Evolutionary conservation across 2,888 invertebrate genomes (phyloP).

Genomic region (Sepiola atlantica): DNA sequence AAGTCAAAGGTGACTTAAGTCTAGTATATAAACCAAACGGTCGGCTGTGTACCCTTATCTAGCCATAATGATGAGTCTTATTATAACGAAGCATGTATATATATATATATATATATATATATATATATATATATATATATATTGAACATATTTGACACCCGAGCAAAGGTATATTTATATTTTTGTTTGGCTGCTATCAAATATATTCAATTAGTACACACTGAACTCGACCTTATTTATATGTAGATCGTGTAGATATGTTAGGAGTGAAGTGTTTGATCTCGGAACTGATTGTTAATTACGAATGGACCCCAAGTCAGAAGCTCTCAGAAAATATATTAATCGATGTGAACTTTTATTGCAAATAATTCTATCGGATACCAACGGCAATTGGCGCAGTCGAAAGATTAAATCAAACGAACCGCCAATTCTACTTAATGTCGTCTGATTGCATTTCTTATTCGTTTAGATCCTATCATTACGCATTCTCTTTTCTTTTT

Average conservation of each 20-base stretch:
- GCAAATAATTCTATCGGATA: background rate
- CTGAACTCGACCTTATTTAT: no score
- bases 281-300: background rate
- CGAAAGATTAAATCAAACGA: background rate
- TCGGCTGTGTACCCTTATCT: no score
- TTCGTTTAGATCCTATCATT: background rate
- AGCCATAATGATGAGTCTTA: no score
- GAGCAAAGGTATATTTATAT: no score
- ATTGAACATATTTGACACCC: no score
- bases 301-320: background rate
- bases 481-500: background rate
- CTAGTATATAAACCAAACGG: no score
- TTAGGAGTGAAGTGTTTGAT: background rate
- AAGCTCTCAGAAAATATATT: background rate
- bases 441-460: background rate
- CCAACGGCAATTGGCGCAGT: background rate
- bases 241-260: background rate
- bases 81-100: no score
- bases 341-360: background rate
- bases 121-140: no score
- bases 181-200: no score
- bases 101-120: no score
- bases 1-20: no score
- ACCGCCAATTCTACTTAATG: background rate
- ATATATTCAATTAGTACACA: no score